Percentiles rank a stretch among this genome's conserved stretches.
Evolutionary conservation across 30 jellyfish, hydroid and myxozoan species (phyloP).

Genomic region (Aurelia sp.): DNA sequence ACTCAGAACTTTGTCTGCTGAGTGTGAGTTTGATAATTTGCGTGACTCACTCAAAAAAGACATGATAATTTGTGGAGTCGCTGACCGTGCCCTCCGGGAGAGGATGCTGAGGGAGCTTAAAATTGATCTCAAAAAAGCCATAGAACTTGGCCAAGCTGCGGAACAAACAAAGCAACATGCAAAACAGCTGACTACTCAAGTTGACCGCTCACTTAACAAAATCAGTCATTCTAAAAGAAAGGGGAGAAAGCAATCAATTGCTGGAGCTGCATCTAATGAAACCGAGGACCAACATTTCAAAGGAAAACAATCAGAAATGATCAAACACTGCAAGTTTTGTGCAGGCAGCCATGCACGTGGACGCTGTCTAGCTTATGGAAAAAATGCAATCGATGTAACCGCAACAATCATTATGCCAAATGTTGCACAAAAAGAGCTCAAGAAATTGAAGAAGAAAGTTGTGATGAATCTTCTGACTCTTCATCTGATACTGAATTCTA

Average conservation of each 20-base stretch:
- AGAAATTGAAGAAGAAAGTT: conserved; percentile 7
- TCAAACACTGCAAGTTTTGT: conserved; percentile 54
- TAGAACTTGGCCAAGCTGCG: conserved; percentile 61
- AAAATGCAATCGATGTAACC: conserved; percentile 35
- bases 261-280: conserved; percentile 42
- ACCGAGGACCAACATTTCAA: conserved; percentile 20
- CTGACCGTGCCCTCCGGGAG: conserved; percentile 53
- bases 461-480: conserved; percentile 14
- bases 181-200: conserved; percentile 43
- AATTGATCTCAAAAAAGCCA: conserved; percentile 53
- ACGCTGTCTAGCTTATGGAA: conserved; percentile 47
- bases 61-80: conserved; percentile 54
- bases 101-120: conserved; percentile 63
- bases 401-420: conserved; percentile 31
- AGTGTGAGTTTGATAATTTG: conserved; percentile 49
- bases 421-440: conserved; percentile 44
- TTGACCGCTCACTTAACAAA: conserved; percentile 50
- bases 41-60: conserved; percentile 50
- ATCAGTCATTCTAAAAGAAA: conserved; percentile 22
- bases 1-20: conserved; percentile 65
- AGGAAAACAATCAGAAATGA: conserved; percentile 25
- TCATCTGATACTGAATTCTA: conserved; percentile 42
- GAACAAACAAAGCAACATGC: conserved; percentile 40
- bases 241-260: conserved; percentile 30
- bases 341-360: conserved; percentile 72